Base-by-base conservation (phyloP, 2,888 invertebrate genomes). In the Cyclophora punctaria region DNA sequence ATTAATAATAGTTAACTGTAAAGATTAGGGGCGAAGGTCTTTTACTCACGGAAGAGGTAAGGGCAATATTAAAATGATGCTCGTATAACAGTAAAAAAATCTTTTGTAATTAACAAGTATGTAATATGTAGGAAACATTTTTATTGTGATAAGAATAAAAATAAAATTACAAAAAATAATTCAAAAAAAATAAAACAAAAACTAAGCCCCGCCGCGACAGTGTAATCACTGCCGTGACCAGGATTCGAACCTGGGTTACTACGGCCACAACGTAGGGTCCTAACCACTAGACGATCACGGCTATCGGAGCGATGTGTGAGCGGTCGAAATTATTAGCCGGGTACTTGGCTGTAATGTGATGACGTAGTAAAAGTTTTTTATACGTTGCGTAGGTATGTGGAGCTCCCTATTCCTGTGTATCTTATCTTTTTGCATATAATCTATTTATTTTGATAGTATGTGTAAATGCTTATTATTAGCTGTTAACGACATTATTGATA, bases 191-290 rank as follows among this genome's bases (percentile, higher is more conserved):
- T 56, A 53, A 1, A 45, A 41, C 45, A 64, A 66, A 56, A 65
- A 52, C 4, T 34, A 52, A 49, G 34, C 69, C 64, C 66, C 69
- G 64, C 71, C 71, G 68, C 60, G 63, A 69, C 69, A 72, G 68
- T 69, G 64, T 46, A 1, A 49, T 47, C 70, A 70, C 70, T 73
- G 71, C 72, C 71, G 71, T 73, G 70, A 73, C 71, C 71, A 72
- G 71, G 68, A 91, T 90, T 91, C 91, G 90, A 91, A 91, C 91
- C 91, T 91, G 92, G 92, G 92, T 92, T 92, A 91, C 91, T 91
- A 91, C 92, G 92, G 92, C 92, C 92, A 92, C 92, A 92, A 92
- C 92, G 92, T 91, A 91, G 91, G 90, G 91, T 92, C 91, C 92
- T 92, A 92, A 92, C 92, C 92, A 92, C 92, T 92, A 92, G 91